Evolutionary conservation across 1,140 invertebrate species (phyloP), one percentile per base, ranked within the genome.

Genomic region (Macrocentrus cingulum): DNA sequence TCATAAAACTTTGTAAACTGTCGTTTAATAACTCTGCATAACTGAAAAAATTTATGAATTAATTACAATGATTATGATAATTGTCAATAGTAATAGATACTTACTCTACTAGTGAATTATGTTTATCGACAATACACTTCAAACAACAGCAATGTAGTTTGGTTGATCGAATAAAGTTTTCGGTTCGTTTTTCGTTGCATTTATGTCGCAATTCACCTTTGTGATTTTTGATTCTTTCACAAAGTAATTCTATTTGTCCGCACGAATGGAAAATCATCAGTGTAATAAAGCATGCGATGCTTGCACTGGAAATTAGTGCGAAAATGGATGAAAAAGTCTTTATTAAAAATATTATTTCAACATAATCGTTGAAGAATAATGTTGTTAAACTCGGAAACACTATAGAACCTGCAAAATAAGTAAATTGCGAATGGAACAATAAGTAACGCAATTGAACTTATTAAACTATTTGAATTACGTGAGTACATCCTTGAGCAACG

Each of bases 81-180:
- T n/a, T n/a, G n/a, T n/a, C n/a, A n/a, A n/a, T n/a, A n/a, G n/a
- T n/a, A n/a, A n/a, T n/a, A n/a, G 11, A 19, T 4, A 48, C 45
- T 25, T 13, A 48, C 45, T 48, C 18, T 25, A 48, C 29, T n/a
- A 48, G 15, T 22, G 15, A 23, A 48, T 48, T 48, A 13, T 48
- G 45, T 48, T 48, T 48, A 3, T 48, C 45, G 19, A 48, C 45
- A 13, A 48, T 48, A 0, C 45, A 48, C 15, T 48, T 19, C 5
- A 48, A 23, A 13, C 45, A 48, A 8, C 18, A 48, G 15, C 45
- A 48, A 23, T 48, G 15, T 2, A 6, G 11, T 11, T 34, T 6
- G 11, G 11, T 34, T 34, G 11, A 34, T 34, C 11, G 6, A 6
- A 7, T 11, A 6, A 34, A 7, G 6, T 34, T 11, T 20, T 45